Evolutionary conservation across 2,888 invertebrate genomes (phyloP).

Genomic region (Neocrepidodera transversa): DNA sequence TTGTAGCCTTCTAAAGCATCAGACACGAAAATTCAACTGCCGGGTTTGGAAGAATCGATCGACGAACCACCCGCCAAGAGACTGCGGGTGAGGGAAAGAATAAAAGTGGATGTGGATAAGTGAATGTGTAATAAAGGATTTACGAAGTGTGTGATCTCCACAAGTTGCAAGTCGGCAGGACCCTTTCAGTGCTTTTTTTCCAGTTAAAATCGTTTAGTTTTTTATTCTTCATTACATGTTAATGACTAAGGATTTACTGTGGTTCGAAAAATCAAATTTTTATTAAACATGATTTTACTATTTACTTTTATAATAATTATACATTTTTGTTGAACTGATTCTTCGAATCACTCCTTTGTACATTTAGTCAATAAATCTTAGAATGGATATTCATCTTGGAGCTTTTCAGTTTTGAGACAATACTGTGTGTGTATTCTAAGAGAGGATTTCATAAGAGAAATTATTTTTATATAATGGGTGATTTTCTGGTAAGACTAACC

Average conservation of each 20-base stretch:
- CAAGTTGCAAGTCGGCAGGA: constrained; percentile 24
- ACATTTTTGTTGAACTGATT: constrained; percentile 5
- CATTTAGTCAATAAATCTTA: constrained; percentile 37
- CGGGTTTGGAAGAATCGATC: constrained; percentile 67
- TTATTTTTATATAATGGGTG: constrained; percentile 40
- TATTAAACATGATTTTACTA: background rate
- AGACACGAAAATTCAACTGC: constrained; percentile 78
- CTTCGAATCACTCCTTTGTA: constrained; percentile 32
- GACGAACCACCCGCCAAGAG: constrained; percentile 60
- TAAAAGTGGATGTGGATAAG: constrained; percentile 55
- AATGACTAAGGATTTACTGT: constrained; percentile 36
- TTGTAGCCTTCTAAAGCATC: constrained; percentile 79
- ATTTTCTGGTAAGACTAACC: constrained; percentile 12
- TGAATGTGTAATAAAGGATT: constrained; percentile 44
- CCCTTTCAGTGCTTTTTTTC: constrained; percentile 37
- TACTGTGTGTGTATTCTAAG: constrained; percentile 21
- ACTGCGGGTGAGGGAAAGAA: constrained; percentile 54
- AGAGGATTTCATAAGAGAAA: constrained; percentile 31
- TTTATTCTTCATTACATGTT: constrained; percentile 36
- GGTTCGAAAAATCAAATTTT: constrained; percentile 19
- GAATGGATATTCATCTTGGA: constrained; percentile 4
- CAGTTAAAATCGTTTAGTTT: constrained; percentile 36
- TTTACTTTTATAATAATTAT: too few relatives aligned
- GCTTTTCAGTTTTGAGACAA: background rate
- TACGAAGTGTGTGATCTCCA: constrained; percentile 41